A percentile compares a stretch with the other conserved stretches of the same genome.
These are phyloP conservation scores for Eidolon helvum DNA, from an alignment of 2,113 vertebrate genomes.

Conservation along the genomic window DNA sequence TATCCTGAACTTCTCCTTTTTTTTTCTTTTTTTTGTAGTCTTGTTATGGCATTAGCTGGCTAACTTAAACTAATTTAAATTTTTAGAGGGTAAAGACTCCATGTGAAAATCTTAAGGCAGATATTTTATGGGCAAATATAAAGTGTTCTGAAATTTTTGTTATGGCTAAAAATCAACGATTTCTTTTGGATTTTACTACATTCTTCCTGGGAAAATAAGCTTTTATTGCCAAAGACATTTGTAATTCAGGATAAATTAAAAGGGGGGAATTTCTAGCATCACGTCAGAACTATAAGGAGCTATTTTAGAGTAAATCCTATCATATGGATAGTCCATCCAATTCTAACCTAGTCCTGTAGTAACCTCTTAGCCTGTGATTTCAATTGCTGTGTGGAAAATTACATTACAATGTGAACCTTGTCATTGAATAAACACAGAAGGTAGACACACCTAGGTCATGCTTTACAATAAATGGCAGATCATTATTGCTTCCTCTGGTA, in stretches of 20 bases:
- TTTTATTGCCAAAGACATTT: background rate
- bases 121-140: background rate
- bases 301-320: constrained; percentile 19
- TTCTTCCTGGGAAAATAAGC: background rate
- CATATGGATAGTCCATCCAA: background rate
- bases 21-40: background rate
- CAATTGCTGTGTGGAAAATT: constrained; percentile 49
- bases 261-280: background rate
- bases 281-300: background rate
- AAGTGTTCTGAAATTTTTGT: background rate
- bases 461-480: constrained; percentile 61
- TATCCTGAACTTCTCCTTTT: background rate
- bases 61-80: background rate
- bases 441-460: constrained; percentile 64
- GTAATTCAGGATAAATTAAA: background rate
- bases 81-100: background rate
- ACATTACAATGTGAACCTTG: constrained; percentile 2
- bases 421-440: constrained; percentile 62
- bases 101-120: background rate
- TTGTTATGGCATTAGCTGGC: background rate
- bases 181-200: background rate
- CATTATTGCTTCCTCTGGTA: constrained; percentile 76
- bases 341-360: background rate
- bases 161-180: background rate
- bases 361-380: constrained; percentile 16